Base-by-base conservation (phyloP, 2,797 vertebrate species). In the Pagetopsis macropterus region DNA sequence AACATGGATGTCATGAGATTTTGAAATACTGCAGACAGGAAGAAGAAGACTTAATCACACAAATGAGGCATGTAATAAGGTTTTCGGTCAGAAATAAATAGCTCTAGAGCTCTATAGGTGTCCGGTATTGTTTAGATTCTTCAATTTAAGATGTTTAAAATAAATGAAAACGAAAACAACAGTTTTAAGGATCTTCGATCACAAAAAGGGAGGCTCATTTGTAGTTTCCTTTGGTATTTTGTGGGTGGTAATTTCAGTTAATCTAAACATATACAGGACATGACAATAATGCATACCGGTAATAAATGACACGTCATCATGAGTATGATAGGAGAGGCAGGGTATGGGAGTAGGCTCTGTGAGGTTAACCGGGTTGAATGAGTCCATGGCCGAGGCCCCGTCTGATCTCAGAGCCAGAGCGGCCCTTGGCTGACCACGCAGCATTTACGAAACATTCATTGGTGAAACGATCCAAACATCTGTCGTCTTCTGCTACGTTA, bases 371-470 rank as follows among this genome's bases (percentile, higher is more conserved):
- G 43, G 66, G 77, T 67, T 83, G 61, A 78, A 48, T 69, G 52
- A 72, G 69, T 60, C 4, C 51, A 54, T 33, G 46, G 49, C 46
- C 46, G 4, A 1, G 65, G 41, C 59, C 58, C 33, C 40, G 52
- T 84, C 73, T 78, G 48, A 76, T 74, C 58, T 79, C 64, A 8
- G 70, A 79, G 70, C 65, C 59, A 70, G 58, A 33, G 17, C 16
- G 27, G 75, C 65, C 50, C 65, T 78, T 79, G 72, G 84, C 79
- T 66, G 70, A 65, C 62, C 58, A 57, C 3, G 9, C 62, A 71
- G 57, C 62, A 10, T 41, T 70, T 54, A 79, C 73, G 70, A 70
- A 76, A 86, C 81, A 65, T 77, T 63, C 69, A 51, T 73, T 46
- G 54, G 67, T 65, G 51, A 78, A 70, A 27, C 49, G 17, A 81